Percentiles rank a stretch among this genome's conserved stretches.
Evolutionary conservation across 2,888 invertebrate species (phyloP).

Genomic region (Xylophagus ater): DNA sequence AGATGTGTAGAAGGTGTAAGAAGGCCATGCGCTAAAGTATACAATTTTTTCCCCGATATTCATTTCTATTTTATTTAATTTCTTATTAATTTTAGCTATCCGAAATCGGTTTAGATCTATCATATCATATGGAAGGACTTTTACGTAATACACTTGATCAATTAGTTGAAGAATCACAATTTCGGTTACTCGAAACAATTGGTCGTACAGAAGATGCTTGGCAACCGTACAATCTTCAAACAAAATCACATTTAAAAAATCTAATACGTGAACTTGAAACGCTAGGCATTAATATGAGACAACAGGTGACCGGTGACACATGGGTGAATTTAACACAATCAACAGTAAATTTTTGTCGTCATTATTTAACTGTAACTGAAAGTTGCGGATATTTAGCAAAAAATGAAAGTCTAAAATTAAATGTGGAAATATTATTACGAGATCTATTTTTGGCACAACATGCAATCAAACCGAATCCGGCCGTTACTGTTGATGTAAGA

Average conservation of each 20-base stretch:
- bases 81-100: constrained; percentile 37
- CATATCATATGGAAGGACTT: constrained; percentile 81
- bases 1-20: constrained; percentile 77
- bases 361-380: constrained; percentile 34
- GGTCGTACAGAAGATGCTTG: constrained; percentile 37
- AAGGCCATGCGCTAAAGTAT: constrained; percentile 35
- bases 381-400: constrained; percentile 36
- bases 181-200: constrained; percentile 34
- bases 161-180: constrained; percentile 35
- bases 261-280: constrained; percentile 32
- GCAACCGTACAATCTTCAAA: constrained; percentile 39
- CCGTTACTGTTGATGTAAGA: constrained; percentile 35
- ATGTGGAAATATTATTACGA: constrained; percentile 29
- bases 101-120: constrained; percentile 75
- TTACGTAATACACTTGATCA: constrained; percentile 53
- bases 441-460: constrained; percentile 36
- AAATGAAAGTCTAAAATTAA: constrained; percentile 31
- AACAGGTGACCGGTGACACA: constrained; percentile 37
- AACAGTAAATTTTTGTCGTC: constrained; percentile 35
- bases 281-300: constrained; percentile 34
- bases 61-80: constrained; percentile 2
- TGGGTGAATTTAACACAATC: constrained; percentile 38
- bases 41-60: constrained; percentile 2
- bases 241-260: constrained; percentile 34
- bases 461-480: constrained; percentile 30